Percentiles rank a stretch among this genome's conserved stretches.
Conservation (phyloP, 2,113 vertebrate species). For the Dinomys branickii region DNA sequence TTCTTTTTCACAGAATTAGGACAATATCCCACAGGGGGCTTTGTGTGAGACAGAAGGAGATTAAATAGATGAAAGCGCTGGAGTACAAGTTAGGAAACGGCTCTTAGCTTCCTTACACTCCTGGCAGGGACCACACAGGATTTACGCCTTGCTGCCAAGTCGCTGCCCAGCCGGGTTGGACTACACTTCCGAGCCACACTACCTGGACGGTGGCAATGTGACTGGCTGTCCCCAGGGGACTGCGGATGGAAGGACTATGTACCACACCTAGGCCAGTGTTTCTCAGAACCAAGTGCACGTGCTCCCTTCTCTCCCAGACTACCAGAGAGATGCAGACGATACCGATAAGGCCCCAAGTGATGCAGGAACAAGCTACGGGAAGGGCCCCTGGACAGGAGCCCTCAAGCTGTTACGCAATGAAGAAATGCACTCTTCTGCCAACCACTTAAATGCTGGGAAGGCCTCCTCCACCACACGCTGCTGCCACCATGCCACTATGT, state of each 20-base stretch:
- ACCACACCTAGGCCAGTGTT: neutral
- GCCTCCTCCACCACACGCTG: no score
- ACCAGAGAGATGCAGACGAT: neutral
- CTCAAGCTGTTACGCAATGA: neutral
- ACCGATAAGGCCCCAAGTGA: neutral
- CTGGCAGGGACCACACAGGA: neutral
- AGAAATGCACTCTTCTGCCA: neutral
- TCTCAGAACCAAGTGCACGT: neutral
- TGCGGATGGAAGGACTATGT: neutral
- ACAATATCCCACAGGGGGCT: neutral
- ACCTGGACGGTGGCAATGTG: neutral
- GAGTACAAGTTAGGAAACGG: neutral
- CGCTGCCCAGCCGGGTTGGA: neutral
- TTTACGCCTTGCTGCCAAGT: neutral
- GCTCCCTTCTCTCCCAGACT: neutral
- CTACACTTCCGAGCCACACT: neutral
- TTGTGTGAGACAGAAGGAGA: constrained; percentile 21
- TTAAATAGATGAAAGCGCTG: neutral
- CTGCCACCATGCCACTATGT: no score
- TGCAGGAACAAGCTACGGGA: neutral
- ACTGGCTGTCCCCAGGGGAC: neutral
- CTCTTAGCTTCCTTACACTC: neutral
- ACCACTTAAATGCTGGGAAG: neutral
- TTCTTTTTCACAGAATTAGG: neutral
- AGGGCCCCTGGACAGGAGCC: neutral